Base-by-base conservation (phyloP, 2,888 invertebrate genomes). In the Agrochola macilenta region DNA sequence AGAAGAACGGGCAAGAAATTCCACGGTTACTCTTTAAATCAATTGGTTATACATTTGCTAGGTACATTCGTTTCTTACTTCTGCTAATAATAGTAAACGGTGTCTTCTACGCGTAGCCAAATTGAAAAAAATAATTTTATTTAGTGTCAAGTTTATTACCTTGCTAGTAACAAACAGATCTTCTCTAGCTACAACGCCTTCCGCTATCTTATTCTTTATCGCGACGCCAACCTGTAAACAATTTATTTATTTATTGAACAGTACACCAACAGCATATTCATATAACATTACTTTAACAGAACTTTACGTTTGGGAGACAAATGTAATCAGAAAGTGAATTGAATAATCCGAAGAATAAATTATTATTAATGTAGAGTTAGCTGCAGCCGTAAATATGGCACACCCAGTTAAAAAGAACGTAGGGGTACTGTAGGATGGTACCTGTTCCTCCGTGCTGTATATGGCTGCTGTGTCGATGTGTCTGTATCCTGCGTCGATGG, bases 391-490 rank as follows among this genome's bases (percentile, higher is more conserved):
- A n/a, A 39, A 12, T 35, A 35, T 14, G 4, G 23, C 63, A 23
- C 23, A 39, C 35, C 63, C 23, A 39, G 35, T 23, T 35, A 7
- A 35, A 7, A 23, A 39, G 23, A 64, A 0, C 5, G 57, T 12
- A 57, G n/a, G 11, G 2, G 30, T 20, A 20, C 52, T 68, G 23
- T 8, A 17, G 2, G 7, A 17, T 20, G 23, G 14, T 79, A 97
- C 96, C 94, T 97, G 97, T 4, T 89, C 85, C 87, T 97, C 97
- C 8, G 97, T 97, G 39, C 94, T 94, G 90, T 98, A 98, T 35
- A 97, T 94, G 89, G 94, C 94, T 0, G 98, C 98, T 74, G 97
- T 97, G 89, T 98, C 98, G 61, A 98, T 96, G 85, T 97, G 97
- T 0, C 97, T 94, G 92, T 98, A 98, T 0, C 98, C 98, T 0